phyloP scores from a whole-genome alignment of 1,140 invertebrate genomes.

The Bombus confusus region DNA sequence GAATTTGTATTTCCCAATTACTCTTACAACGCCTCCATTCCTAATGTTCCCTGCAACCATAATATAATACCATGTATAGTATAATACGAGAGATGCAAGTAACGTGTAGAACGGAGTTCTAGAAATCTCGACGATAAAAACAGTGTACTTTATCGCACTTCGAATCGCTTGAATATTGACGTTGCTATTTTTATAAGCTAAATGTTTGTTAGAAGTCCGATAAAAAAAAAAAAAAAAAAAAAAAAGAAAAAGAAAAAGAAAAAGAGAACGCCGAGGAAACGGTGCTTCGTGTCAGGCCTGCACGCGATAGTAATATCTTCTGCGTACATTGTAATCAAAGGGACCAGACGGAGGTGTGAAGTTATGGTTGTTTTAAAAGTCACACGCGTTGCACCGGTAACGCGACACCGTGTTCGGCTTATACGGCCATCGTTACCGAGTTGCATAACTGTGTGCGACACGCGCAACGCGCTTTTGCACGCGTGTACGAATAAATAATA shows the following conservation, averaged over 20 bases:
- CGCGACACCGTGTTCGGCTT: conserved; percentile 67
- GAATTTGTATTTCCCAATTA: background rate
- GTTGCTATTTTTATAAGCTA: background rate
- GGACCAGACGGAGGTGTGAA: conserved; percentile 25
- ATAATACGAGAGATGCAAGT: no score
- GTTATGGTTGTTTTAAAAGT: conserved; percentile 56
- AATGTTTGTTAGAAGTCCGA: background rate
- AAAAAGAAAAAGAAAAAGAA: background rate
- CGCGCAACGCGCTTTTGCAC: conserved; percentile 40
- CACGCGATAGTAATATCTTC: conserved; percentile 14
- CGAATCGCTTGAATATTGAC: background rate
- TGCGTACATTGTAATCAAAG: conserved; percentile 29
- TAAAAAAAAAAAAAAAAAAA: background rate
- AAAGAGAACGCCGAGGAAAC: background rate
- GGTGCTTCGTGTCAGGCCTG: no score
- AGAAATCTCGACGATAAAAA: no score
- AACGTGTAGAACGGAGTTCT: no score
- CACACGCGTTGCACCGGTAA: conserved; percentile 58
- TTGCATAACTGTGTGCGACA: conserved; percentile 66
- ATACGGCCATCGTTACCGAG: conserved; percentile 37
- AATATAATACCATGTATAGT: no score
- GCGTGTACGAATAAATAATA: conserved; percentile 52
- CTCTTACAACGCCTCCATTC: no score
- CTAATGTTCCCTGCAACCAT: no score
- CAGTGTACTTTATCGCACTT: no score